These are phyloP conservation scores for Lithobates pipiens DNA, from an alignment of 2,797 vertebrate species.

Conservation along the genomic window DNA sequence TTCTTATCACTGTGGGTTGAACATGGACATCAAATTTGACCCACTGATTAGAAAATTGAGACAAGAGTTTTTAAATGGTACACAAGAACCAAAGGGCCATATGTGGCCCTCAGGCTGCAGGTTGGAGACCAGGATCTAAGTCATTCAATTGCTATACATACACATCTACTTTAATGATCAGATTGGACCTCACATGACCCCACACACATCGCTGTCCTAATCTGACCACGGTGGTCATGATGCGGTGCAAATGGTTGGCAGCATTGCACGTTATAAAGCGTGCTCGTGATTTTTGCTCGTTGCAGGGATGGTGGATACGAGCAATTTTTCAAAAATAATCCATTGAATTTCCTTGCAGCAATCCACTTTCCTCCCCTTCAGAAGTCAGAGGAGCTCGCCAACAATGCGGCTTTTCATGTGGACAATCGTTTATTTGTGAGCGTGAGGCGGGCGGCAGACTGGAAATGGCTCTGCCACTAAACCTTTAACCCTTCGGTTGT, in stretches of 20 bases:
- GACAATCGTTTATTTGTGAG: conserved; percentile 54
- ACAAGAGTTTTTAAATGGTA: too few species aligned
- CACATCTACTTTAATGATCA: too few species aligned
- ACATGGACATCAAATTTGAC: too few species aligned
- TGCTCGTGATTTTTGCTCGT: not conserved
- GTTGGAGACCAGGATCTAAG: too few species aligned
- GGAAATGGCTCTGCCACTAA: conserved; percentile 30
- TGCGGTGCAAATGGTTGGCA: not conserved
- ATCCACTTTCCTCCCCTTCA: conserved; percentile 22
- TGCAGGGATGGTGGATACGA: not conserved
- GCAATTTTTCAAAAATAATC: not conserved
- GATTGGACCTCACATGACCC: too few species aligned
- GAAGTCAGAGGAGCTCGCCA: conserved; percentile 33
- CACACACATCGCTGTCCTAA: too few species aligned
- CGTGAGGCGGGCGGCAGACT: conserved; percentile 6
- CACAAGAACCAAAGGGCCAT: too few species aligned
- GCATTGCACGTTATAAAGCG: conserved; percentile 24
- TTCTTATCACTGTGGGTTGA: too few species aligned
- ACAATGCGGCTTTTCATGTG: conserved; percentile 47
- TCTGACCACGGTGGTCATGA: too few species aligned
- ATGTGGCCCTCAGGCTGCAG: too few species aligned
- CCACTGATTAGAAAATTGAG: too few species aligned
- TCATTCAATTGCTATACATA: too few species aligned
- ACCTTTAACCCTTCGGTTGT: conserved; percentile 49
- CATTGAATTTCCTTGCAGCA: conserved; percentile 30